Evolutionary conservation across 2,113 vertebrate species (phyloP), one percentile per base, ranked within the genome.

Genomic region (Pollachius pollachius): DNA sequence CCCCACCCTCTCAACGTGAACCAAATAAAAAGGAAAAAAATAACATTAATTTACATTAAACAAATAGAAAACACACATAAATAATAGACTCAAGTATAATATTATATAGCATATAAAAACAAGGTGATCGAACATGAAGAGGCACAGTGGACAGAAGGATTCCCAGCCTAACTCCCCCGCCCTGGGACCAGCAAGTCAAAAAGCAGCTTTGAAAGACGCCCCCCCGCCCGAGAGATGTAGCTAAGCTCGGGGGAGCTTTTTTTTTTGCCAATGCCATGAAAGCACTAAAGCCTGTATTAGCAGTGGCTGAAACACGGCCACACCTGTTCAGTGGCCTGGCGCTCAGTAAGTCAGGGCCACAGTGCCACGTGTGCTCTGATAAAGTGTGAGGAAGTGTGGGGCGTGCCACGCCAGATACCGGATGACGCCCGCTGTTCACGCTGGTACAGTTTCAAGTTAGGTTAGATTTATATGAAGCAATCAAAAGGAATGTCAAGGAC

Each of bases 341-440:
- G 54, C 54, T 57, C n/a, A 57, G 15, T 17, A 54, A 54, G 52
- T 54, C 52, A 54, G 16, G 52, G 12, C 3, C 52, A 54, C 5
- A 54, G 15, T 57, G 41, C 12, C 1, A 48, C 30, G 41, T 48
- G 41, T 48, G 41, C 41, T 57, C 16, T 17, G 15, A 16, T 57
- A 17, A 13, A 57, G 5, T 5, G 7, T n/a, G 54, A 57, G 60
- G 1, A 60, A 62, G 67, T 72, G 76, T 75, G 69, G 76, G 79
- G 67, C 52, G 65, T 76, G 68, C 0, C 60, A 4, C 4, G 62
- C 37, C 68, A 73, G 21, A 13, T 4, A 12, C 57, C 5, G 18
- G 15, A 16, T 70, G 74, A 77, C 4, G 74, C 75, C 64, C 34
- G 2, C 7, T 1, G 30, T 57, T n/a, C 18, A 4, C 64, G 52